A percentile compares a stretch with the other conserved stretches of the same genome.
Evolutionary conservation across 2,888 invertebrate genomes (phyloP).

Genomic region (Cyclophora punctaria): DNA sequence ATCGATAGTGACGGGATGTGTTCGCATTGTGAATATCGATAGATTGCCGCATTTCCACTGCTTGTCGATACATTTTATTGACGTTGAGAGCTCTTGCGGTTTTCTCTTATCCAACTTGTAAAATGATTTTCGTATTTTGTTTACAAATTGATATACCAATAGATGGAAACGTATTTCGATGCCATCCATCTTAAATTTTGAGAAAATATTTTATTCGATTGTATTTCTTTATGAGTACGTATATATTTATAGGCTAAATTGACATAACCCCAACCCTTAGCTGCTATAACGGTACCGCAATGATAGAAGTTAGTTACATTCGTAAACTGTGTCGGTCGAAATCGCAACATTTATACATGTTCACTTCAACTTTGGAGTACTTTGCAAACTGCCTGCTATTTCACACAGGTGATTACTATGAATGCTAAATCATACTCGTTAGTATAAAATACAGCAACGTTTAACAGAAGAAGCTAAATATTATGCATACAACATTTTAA

Average conservation of each 20-base stretch:
- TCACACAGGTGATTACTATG: conserved; percentile 2
- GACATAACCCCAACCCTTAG: background rate
- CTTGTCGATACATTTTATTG: conserved; percentile 20
- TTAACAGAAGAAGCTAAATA: no score
- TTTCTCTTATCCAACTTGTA: background rate
- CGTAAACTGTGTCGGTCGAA: conserved; percentile 18
- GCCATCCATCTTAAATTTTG: no score
- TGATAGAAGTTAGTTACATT: conserved; percentile 14
- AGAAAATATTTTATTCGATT: no score
- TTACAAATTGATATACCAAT: no score
- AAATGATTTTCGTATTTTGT: no score
- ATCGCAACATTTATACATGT: conserved; percentile 26
- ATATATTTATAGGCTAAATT: no score
- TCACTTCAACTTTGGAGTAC: conserved; percentile 18
- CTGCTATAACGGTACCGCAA: conserved; percentile 16
- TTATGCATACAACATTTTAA: no score
- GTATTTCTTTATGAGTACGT: no score
- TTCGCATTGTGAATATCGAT: conserved; percentile 25
- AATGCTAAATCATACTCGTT: no score
- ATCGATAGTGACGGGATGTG: conserved; percentile 29
- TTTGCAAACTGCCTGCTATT: conserved; percentile 8
- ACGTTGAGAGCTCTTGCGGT: conserved; percentile 20
- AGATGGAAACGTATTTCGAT: no score
- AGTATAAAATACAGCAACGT: no score
- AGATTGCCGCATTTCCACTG: conserved; percentile 20